These are phyloP conservation scores for Pseudorhombus dupliciocellatus DNA, from an alignment of 2,113 vertebrate genomes.

Conservation along the genomic window DNA sequence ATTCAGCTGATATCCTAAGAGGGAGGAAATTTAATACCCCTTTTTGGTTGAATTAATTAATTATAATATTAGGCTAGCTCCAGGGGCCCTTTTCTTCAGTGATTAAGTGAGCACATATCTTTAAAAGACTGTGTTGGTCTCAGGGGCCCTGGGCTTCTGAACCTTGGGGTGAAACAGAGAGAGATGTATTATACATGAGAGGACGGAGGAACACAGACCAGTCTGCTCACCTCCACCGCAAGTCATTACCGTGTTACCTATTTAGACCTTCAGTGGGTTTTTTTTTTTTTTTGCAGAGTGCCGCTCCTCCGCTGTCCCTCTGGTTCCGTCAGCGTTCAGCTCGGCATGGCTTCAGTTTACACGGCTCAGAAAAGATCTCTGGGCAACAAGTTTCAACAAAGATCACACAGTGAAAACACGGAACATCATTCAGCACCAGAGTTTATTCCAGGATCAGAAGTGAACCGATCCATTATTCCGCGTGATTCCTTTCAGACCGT, in stretches of 20 bases:
- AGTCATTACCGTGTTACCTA: constrained; percentile 53
- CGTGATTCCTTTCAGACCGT: background rate
- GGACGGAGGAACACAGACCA: constrained; percentile 70
- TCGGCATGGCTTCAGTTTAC: constrained; percentile 17
- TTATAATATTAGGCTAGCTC: constrained; percentile 99
- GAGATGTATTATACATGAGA: constrained; percentile 82
- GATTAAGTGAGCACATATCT: constrained; percentile 97
- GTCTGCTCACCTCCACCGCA: constrained; percentile 56
- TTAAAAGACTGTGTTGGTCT: constrained; percentile 84
- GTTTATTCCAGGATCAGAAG: constrained; percentile 8
- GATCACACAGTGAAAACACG: background rate
- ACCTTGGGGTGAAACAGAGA: constrained; percentile 79
- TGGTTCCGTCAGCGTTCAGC: constrained; percentile 25
- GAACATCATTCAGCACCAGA: background rate
- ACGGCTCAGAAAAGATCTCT: background rate
- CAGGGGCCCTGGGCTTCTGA: constrained; percentile 81
- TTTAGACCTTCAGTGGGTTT: constrained; percentile 60
- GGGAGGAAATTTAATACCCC: constrained; percentile 98
- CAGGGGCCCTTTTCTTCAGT: constrained; percentile 95
- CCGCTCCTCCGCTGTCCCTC: constrained; percentile 11
- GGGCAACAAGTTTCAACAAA: background rate
- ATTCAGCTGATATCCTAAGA: constrained; percentile 99
- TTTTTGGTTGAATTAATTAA: constrained; percentile 99
- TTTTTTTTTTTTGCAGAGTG: constrained; percentile 35
- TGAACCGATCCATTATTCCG: constrained; percentile 23